phyloP scores from a whole-genome alignment of 2,888 invertebrate genomes.

The Eilema caniola region DNA sequence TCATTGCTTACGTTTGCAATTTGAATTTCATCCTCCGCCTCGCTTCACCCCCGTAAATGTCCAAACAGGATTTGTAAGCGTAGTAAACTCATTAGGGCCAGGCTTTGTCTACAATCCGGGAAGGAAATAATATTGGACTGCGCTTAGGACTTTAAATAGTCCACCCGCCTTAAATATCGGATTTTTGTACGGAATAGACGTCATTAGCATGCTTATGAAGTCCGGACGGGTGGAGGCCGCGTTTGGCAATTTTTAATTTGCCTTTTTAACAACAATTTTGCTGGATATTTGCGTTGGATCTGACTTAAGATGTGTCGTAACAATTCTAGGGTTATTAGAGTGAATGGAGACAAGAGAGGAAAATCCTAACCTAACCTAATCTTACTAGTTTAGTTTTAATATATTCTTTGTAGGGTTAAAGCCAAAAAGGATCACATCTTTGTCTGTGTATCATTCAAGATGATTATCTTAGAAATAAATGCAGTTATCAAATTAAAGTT shows the following conservation, averaged over 20 bases:
- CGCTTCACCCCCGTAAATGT: slow-evolving; percentile 19
- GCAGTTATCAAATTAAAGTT: too few species aligned
- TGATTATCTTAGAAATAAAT: too few species aligned
- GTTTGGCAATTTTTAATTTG: slow-evolving; percentile 40
- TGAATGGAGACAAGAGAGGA: too few species aligned
- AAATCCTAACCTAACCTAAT: too few species aligned
- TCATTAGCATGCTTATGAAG: slow-evolving; percentile 52
- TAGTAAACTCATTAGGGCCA: slow-evolving; percentile 64
- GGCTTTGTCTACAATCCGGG: slow-evolving; percentile 57
- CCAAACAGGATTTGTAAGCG: slow-evolving; percentile 62
- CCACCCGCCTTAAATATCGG: slow-evolving; percentile 33
- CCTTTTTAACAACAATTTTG: slow-evolving; percentile 29
- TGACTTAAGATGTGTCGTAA: not conserved
- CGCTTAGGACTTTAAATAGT: slow-evolving; percentile 46
- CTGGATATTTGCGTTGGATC: not conserved
- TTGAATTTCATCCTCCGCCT: slow-evolving; percentile 44
- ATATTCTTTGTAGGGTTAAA: too few species aligned
- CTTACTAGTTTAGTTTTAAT: too few species aligned
- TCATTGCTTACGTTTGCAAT: slow-evolving; percentile 55
- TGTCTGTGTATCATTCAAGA: too few species aligned
- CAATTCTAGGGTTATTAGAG: not conserved
- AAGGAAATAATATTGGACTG: slow-evolving; percentile 59
- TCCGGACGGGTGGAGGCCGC: slow-evolving; percentile 9
- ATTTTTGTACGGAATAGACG: slow-evolving; percentile 30
- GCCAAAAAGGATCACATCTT: too few species aligned